Conservation (phyloP, 2,888 invertebrate genomes). For the Maniola hyperantus region DNA sequence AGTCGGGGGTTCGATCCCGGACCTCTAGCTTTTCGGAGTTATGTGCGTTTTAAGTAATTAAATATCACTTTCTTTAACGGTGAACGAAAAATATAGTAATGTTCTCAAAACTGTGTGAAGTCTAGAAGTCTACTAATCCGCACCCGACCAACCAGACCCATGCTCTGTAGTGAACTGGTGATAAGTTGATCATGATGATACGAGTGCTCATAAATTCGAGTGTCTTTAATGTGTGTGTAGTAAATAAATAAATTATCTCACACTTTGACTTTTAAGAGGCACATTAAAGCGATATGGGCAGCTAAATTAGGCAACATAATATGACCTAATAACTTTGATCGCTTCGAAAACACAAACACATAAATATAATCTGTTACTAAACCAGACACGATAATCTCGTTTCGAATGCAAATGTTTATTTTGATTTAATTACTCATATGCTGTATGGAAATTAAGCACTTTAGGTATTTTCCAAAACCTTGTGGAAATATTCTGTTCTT, state of each 20-base stretch:
- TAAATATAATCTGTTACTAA: neutral
- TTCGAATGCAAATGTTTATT: constrained; percentile 7
- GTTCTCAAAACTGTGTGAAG: too few relatives aligned
- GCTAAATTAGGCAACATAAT: constrained; percentile 8
- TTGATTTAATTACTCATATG: neutral
- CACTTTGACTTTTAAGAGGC: constrained; percentile 15
- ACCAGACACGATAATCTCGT: constrained; percentile 5
- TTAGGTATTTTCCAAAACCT: neutral
- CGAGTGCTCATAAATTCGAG: too few relatives aligned
- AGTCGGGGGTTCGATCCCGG: too few relatives aligned
- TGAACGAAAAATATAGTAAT: too few relatives aligned
- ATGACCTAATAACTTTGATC: constrained; percentile 13
- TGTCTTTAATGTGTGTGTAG: neutral
- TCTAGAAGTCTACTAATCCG: too few relatives aligned
- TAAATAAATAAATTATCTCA: neutral
- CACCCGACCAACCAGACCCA: too few relatives aligned
- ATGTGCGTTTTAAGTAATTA: too few relatives aligned
- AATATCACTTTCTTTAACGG: too few relatives aligned
- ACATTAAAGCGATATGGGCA: constrained; percentile 12
- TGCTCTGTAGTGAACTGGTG: too few relatives aligned
- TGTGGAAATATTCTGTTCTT: neutral
- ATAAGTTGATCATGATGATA: too few relatives aligned
- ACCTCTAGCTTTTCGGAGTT: too few relatives aligned
- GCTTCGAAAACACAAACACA: constrained; percentile 12
- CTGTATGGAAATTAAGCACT: neutral